These are phyloP conservation scores for Sphyrna mokarran DNA, from an alignment of 2,113 vertebrate genomes.

Conservation along the genomic window DNA sequence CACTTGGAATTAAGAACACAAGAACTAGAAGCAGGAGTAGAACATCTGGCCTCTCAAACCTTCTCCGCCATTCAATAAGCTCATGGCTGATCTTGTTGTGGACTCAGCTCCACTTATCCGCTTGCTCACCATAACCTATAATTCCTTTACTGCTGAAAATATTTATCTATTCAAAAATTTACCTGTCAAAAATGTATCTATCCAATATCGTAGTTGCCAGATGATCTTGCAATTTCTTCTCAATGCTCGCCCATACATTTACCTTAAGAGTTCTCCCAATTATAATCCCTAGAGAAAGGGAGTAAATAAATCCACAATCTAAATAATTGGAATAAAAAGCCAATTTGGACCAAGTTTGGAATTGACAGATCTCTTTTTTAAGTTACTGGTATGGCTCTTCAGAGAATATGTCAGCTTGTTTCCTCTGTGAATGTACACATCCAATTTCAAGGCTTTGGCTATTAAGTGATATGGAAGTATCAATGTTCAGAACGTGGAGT, in stretches of 20 bases:
- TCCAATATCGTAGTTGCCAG: neutral
- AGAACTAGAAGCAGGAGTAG: too few species aligned
- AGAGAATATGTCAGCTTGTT: neutral
- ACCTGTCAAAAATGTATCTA: too few species aligned
- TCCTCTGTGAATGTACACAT: neutral
- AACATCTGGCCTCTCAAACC: too few species aligned
- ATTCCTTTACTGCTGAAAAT: too few species aligned
- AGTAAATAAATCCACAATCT: neutral
- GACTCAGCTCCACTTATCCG: too few species aligned
- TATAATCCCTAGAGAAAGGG: neutral
- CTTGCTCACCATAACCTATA: too few species aligned
- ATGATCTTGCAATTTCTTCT: neutral
- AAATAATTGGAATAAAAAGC: neutral
- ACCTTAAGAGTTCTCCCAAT: neutral
- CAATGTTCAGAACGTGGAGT: neutral
- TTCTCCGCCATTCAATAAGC: too few species aligned
- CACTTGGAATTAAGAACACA: too few species aligned
- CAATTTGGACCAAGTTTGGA: neutral
- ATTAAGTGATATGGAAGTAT: neutral
- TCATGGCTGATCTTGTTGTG: too few species aligned
- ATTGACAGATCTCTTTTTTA: neutral
- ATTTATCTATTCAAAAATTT: too few species aligned
- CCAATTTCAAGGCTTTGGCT: neutral
- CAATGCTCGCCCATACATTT: neutral
- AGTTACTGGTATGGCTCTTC: neutral